Base-by-base conservation (phyloP, 2,888 invertebrate genomes). In the Caenorhabditis imperialis region DNA sequence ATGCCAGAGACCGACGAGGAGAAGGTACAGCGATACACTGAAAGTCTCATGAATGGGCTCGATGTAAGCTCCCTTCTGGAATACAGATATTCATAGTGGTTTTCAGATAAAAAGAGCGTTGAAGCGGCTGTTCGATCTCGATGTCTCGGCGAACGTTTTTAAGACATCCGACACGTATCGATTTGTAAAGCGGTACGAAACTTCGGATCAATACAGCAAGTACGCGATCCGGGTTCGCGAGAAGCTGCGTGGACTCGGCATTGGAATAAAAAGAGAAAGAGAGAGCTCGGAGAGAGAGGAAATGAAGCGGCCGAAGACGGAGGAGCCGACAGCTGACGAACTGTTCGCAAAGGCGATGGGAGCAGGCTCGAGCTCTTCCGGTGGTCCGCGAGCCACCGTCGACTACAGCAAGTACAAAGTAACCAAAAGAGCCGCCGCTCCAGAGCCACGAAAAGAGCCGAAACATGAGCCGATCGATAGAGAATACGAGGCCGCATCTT, bases 21-120 rank as follows among this genome's bases (percentile, higher is more conserved):
- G 6, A 74, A 74, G 45, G 74, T 69, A 16, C 57, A 23, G 27
- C 35, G 73, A 18, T 73, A 73, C 45, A 67, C 73, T 1, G 73
- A 67, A 12, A 50, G 61, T 18, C 55, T 73, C 3, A 47, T 37
- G 35, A 53, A 47, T 16, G 73, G 73, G 14, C 40, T 55, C 6
- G 73, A 73, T 44, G 72, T 73, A 12, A 42, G 72, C 48, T 70
- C n/a, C n/a, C n/a, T n/a, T n/a, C n/a, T n/a, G n/a, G n/a, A n/a
- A n/a, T n/a, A n/a, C n/a, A n/a, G n/a, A n/a, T n/a, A n/a, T n/a
- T n/a, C n/a, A n/a, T n/a, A n/a, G n/a, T 18, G 14, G n/a, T 63
- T 71, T 73, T 7, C 65, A 73, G 72, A 40, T 47, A 3, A 73
- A 73, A 55, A 30, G 67, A 42, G 65, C 73, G 1, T 18, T 73